These are phyloP conservation scores for Corythucha ciliata DNA, from an alignment of 2,888 invertebrate genomes.

Conservation along the genomic window DNA sequence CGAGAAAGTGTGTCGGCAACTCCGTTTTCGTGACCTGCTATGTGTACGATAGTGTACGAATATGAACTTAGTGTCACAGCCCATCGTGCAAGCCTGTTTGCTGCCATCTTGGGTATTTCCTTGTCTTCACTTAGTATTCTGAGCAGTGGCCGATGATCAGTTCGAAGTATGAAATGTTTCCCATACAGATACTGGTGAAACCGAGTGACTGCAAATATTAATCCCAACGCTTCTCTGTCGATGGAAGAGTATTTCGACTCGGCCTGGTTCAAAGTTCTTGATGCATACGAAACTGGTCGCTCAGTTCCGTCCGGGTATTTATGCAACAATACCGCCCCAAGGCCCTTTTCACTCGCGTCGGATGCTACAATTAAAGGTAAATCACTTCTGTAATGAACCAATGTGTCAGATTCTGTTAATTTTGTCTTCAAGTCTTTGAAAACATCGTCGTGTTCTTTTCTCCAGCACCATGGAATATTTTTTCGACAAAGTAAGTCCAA, in stretches of 20 bases:
- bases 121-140: not conserved
- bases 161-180: not conserved
- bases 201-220: constrained; percentile 3
- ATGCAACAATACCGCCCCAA: not conserved
- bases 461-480: too few relatives aligned
- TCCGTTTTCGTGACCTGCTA: not conserved
- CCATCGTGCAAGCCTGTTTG: constrained; percentile 5
- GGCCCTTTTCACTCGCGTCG: not conserved
- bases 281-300: not conserved
- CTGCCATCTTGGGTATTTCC: constrained; percentile 8
- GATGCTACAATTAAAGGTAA: constrained; percentile 1
- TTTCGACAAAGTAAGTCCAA: too few relatives aligned
- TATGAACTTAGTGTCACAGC: not conserved
- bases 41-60: not conserved
- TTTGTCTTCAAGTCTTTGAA: too few relatives aligned
- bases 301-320: not conserved
- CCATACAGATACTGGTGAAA: constrained; percentile 1
- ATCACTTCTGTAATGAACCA: not conserved
- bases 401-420: too few relatives aligned
- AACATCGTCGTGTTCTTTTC: too few relatives aligned
- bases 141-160: constrained; percentile 4
- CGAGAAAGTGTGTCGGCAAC: constrained; percentile 4
- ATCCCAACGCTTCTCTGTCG: constrained; percentile 1
- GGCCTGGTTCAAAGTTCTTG: not conserved
- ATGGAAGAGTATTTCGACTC: constrained; percentile 1